A percentile compares a stretch with the other conserved stretches of the same genome.
These are phyloP conservation scores for Bos indicus DNA, from an alignment of 2,113 vertebrate species.

Conservation along the genomic window DNA sequence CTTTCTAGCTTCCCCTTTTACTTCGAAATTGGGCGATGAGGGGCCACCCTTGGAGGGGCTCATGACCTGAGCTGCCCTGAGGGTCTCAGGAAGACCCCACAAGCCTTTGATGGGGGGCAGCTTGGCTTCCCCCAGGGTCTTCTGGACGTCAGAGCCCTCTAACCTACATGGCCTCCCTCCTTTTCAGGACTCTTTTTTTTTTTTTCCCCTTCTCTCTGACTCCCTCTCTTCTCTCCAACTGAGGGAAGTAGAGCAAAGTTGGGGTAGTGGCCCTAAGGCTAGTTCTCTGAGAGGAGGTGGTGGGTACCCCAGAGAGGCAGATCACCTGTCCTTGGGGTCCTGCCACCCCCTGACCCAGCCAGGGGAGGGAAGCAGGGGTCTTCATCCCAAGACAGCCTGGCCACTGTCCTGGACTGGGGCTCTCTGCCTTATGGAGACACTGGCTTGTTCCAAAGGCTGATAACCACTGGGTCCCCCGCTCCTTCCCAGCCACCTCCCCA, in stretches of 20 bases:
- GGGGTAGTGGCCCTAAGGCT: conserved; percentile 26
- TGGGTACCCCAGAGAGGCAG: background rate
- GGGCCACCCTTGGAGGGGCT: conserved; percentile 50
- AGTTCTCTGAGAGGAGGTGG: background rate
- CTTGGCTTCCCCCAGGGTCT: background rate
- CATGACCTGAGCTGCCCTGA: conserved; percentile 30
- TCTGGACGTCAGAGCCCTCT: conserved; percentile 20
- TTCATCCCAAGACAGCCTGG: conserved; percentile 6
- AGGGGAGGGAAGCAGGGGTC: background rate
- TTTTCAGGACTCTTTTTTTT: background rate
- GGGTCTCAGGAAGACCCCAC: background rate
- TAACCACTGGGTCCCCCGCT: conserved; percentile 68
- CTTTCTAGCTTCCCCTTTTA: conserved; percentile 60
- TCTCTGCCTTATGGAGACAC: conserved; percentile 30
- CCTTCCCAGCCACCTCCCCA: conserved; percentile 54
- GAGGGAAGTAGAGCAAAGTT: conserved; percentile 55
- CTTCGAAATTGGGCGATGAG: conserved; percentile 64
- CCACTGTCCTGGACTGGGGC: conserved; percentile 15
- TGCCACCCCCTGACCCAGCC: background rate
- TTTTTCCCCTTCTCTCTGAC: background rate
- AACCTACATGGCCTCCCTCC: background rate
- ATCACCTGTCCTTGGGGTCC: conserved; percentile 15
- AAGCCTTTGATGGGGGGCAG: background rate
- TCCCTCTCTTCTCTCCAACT: conserved; percentile 32
- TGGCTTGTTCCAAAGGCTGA: conserved; percentile 72